Evolutionary conservation across 2,888 invertebrate species (phyloP).

Genomic region (Lepas anatifera): DNA sequence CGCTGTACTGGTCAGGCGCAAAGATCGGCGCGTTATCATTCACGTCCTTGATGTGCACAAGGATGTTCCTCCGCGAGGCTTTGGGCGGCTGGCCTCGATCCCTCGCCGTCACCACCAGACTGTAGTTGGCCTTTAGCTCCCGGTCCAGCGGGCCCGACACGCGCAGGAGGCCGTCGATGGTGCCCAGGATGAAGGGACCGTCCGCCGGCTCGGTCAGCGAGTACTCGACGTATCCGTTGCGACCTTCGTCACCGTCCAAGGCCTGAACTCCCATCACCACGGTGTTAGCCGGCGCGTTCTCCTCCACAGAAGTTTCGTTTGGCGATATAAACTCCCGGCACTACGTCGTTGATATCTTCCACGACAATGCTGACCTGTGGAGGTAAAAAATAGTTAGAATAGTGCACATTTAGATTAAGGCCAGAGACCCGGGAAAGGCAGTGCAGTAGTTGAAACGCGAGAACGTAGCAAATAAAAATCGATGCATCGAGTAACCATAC

Average conservation of each 20-base stretch:
- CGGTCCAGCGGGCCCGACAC: slow-evolving; percentile 78
- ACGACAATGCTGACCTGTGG: slow-evolving; percentile 29
- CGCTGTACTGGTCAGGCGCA: slow-evolving; percentile 61
- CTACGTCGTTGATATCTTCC: slow-evolving; percentile 81
- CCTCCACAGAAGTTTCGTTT: slow-evolving; percentile 56
- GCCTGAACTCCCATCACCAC: slow-evolving; percentile 82
- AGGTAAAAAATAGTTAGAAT: no score
- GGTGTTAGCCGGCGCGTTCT: slow-evolving; percentile 74
- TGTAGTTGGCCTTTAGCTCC: slow-evolving; percentile 61
- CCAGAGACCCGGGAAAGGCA: no score
- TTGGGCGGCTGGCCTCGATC: slow-evolving; percentile 72
- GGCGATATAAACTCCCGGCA: slow-evolving; percentile 70
- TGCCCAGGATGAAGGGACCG: slow-evolving; percentile 58
- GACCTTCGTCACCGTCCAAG: slow-evolving; percentile 75
- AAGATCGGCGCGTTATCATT: slow-evolving; percentile 33
- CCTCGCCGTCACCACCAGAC: slow-evolving; percentile 53
- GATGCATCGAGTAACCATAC: no score
- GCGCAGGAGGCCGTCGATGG: slow-evolving; percentile 72
- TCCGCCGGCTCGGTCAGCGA: slow-evolving; percentile 40
- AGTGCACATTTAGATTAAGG: no score
- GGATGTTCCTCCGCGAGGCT: slow-evolving; percentile 22
- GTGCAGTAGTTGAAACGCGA: no score
- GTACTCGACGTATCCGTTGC: slow-evolving; percentile 83
- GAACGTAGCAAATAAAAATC: no score
- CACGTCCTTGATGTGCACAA: slow-evolving; percentile 49